These are phyloP conservation scores for Gandaritis pyraliata DNA, from an alignment of 2,888 invertebrate species.

Conservation along the genomic window DNA sequence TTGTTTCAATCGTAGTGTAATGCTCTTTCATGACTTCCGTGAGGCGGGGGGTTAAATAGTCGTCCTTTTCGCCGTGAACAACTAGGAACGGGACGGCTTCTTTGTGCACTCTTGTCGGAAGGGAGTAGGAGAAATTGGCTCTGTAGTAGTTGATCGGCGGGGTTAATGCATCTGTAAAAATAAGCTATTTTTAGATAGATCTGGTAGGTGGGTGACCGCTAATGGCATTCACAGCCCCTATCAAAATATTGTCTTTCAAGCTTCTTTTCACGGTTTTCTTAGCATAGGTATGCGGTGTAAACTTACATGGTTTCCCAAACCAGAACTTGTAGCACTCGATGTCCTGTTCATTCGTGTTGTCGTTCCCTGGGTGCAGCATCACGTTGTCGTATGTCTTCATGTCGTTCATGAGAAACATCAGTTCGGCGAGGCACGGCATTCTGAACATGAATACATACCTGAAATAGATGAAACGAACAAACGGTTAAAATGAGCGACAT, in stretches of 20 bases:
- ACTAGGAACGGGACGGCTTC: conserved; percentile 73
- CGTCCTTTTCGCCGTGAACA: conserved; percentile 75
- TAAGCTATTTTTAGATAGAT: conserved; percentile 16
- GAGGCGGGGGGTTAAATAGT: conserved; percentile 56
- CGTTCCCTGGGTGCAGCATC: conserved; percentile 62
- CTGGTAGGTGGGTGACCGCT: not conserved
- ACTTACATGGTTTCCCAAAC: conserved; percentile 82
- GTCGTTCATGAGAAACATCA: conserved; percentile 72
- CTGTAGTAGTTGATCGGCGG: conserved; percentile 85
- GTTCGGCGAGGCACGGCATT: conserved; percentile 82
- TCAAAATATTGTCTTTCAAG: too few relatives aligned
- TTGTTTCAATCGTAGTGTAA: conserved; percentile 71
- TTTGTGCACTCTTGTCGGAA: conserved; percentile 54
- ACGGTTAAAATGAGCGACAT: not conserved
- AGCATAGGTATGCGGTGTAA: not conserved
- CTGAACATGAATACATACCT: conserved; percentile 86
- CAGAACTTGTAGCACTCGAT: conserved; percentile 85
- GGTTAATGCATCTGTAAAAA: conserved; percentile 78
- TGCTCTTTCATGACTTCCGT: conserved; percentile 65
- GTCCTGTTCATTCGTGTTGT: conserved; percentile 69
- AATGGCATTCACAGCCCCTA: too few relatives aligned
- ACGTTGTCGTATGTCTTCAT: conserved; percentile 61
- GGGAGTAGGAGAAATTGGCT: conserved; percentile 64
- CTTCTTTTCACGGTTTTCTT: too few relatives aligned
- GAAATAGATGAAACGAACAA: conserved; percentile 39